A percentile compares a stretch with the other conserved stretches of the same genome.
phyloP scores from a whole-genome alignment of 2,797 vertebrate genomes.

The Halcyon chelicuti region DNA sequence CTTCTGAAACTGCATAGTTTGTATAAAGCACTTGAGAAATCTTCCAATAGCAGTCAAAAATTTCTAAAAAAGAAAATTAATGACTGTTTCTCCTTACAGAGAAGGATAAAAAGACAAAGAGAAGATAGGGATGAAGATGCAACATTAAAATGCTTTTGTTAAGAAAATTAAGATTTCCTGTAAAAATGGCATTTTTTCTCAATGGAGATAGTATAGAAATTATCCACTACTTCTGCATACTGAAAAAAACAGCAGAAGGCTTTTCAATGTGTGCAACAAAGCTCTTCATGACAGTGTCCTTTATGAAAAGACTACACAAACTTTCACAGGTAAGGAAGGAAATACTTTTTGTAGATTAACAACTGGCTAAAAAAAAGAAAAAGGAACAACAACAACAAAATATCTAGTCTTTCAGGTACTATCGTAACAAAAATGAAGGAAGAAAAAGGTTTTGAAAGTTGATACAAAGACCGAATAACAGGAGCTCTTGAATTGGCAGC shows the following conservation, averaged over 20 bases:
- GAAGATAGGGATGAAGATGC: neutral
- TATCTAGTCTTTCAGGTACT: neutral
- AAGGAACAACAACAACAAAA: accelerated
- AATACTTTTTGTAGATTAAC: neutral
- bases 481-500: neutral
- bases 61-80: neutral
- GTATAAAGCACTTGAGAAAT: neutral
- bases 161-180: neutral
- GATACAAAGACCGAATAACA: neutral
- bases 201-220: neutral
- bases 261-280: neutral
- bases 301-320: neutral
- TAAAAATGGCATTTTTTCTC: neutral
- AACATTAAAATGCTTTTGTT: neutral
- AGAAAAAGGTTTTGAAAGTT: neutral
- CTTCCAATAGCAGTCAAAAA: neutral
- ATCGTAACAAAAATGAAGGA: neutral
- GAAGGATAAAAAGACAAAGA: neutral
- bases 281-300: neutral
- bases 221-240: neutral
- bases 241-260: neutral
- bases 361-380: neutral
- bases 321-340: neutral
- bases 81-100: neutral
- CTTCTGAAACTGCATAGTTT: neutral